A percentile compares a stretch with the other conserved stretches of the same genome.
These are phyloP conservation scores for Aphis craccivora DNA, from an alignment of 1,140 invertebrate species.

Conservation along the genomic window DNA sequence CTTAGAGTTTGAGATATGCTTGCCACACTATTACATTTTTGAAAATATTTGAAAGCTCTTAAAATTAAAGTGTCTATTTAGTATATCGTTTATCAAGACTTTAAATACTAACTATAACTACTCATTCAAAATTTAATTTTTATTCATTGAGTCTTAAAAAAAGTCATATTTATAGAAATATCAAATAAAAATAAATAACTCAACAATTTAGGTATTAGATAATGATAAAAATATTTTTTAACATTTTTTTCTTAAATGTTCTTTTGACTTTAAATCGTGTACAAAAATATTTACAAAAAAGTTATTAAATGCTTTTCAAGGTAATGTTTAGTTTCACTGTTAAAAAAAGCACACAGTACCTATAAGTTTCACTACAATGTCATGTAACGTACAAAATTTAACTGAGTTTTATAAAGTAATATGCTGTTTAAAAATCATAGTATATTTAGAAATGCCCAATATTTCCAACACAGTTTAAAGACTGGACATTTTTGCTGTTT, in stretches of 20 bases:
- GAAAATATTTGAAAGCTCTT: neutral
- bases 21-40: neutral
- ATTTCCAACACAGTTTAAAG: no score
- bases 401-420: neutral
- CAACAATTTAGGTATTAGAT: neutral
- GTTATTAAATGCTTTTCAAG: neutral
- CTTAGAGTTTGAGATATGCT: no score
- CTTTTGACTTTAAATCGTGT: neutral
- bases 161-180: neutral
- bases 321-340: neutral
- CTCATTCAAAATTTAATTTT: neutral
- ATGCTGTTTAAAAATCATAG: no score
- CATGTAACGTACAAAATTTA: neutral
- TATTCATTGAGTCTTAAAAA: neutral
- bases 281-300: neutral
- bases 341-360: neutral
- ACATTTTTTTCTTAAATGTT: no score
- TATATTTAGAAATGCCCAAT: no score
- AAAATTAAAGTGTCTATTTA: neutral
- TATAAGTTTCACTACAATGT: neutral
- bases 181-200: neutral
- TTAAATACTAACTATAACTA: neutral
- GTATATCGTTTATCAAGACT: neutral
- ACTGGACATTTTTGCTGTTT: no score
- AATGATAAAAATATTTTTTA: neutral